Evolutionary conservation across 2,113 vertebrate species (phyloP).

Genomic region (Bos indicus): DNA sequence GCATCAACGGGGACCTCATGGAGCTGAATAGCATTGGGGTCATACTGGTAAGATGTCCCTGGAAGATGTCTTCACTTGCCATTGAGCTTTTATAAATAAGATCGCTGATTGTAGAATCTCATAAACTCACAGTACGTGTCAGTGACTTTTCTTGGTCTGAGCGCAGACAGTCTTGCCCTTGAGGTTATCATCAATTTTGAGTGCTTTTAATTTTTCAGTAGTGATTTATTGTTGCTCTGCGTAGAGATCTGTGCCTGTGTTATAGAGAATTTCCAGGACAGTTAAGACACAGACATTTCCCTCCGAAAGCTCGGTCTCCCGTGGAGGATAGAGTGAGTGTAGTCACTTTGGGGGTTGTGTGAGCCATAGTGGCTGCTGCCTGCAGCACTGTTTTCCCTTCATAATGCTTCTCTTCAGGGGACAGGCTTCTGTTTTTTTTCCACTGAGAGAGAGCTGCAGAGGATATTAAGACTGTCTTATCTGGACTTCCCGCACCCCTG

Average conservation of each 20-base stretch:
- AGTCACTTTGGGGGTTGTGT: background rate
- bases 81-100: background rate
- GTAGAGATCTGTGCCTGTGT: background rate
- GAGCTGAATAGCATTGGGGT: slow-evolving; percentile 97
- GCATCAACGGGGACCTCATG: slow-evolving; percentile 94
- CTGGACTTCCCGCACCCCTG: background rate
- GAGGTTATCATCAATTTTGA: background rate
- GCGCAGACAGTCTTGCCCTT: background rate
- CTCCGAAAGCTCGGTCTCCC: background rate
- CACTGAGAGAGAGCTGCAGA: background rate
- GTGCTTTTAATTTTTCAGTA: background rate
- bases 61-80: background rate
- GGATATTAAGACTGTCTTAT: background rate
- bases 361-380: no score
- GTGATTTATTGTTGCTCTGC: background rate
- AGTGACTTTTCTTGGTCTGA: background rate
- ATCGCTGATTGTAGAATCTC: background rate
- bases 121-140: rapidly evolving
- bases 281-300: background rate
- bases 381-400: background rate
- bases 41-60: slow-evolving; percentile 88
- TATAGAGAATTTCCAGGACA: background rate
- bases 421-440: background rate
- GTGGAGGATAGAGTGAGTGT: rapidly evolving
- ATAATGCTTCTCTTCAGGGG: background rate